These are phyloP conservation scores for Pyralis farinalis DNA, from an alignment of 2,888 invertebrate genomes.

Conservation along the genomic window DNA sequence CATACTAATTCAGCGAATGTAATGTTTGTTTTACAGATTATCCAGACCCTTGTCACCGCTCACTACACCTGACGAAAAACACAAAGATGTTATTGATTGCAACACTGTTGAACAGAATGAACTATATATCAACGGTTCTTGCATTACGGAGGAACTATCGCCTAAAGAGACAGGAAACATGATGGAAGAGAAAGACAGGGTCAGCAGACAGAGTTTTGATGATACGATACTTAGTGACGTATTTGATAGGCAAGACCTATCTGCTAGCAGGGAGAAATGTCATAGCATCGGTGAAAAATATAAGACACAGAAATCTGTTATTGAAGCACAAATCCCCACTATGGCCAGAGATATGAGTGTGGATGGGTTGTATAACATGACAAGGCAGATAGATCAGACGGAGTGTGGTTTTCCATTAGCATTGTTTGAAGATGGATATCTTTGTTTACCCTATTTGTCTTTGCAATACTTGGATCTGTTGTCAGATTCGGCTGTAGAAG, in stretches of 20 bases:
- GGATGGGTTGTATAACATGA: conserved; percentile 82
- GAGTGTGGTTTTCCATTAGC: conserved; percentile 94
- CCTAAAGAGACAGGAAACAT: conserved; percentile 66
- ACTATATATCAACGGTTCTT: conserved; percentile 47
- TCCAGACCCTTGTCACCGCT: conserved; percentile 66
- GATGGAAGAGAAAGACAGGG: conserved; percentile 65
- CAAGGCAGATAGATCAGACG: conserved; percentile 84
- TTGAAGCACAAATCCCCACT: conserved; percentile 73
- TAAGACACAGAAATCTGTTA: conserved; percentile 54
- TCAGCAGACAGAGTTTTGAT: conserved; percentile 69
- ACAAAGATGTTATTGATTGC: conserved; percentile 33
- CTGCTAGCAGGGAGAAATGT: conserved; percentile 63
- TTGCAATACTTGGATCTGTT: conserved; percentile 96
- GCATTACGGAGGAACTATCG: conserved; percentile 54
- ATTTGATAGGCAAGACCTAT: conserved; percentile 57
- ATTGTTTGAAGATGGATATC: conserved; percentile 93
- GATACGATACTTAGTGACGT: conserved; percentile 57
- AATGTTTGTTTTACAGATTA: conserved; percentile 41
- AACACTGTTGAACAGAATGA: conserved; percentile 37
- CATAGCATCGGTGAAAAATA: conserved; percentile 76
- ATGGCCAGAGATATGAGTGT: conserved; percentile 87
- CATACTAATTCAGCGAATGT: not conserved
- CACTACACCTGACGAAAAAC: conserved; percentile 36
- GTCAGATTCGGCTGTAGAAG: conserved; percentile 91
- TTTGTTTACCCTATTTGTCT: conserved; percentile 97